A percentile compares a stretch with the other conserved stretches of the same genome.
phyloP scores from a whole-genome alignment of 2,113 vertebrate species.

The Pseudorhombus dupliciocellatus region DNA sequence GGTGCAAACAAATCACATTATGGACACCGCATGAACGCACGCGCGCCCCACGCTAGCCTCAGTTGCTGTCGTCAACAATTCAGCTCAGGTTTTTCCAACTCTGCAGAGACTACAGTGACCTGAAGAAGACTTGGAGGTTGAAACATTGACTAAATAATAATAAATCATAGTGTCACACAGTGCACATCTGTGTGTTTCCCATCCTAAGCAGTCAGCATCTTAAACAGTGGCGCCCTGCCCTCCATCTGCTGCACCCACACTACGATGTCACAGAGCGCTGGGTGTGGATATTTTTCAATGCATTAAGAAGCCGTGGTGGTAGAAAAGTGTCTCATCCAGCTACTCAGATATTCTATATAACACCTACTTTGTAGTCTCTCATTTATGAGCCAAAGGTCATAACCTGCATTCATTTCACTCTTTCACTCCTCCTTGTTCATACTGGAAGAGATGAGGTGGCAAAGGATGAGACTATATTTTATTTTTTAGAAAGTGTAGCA shows the following conservation, averaged over 20 bases:
- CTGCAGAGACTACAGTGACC: neutral
- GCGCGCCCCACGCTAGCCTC: neutral
- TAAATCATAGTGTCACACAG: conserved; percentile 9
- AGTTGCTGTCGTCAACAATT: neutral
- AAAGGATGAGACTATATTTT: neutral
- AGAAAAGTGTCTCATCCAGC: neutral
- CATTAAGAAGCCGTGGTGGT: neutral
- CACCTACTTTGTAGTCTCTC: neutral
- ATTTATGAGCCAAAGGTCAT: conserved; percentile 11
- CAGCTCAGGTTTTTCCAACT: neutral
- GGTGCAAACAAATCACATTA: neutral
- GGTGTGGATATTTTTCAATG: neutral
- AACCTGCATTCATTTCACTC: neutral
- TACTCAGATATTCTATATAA: neutral
- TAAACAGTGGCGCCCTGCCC: neutral
- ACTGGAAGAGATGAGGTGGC: neutral
- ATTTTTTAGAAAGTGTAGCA: neutral
- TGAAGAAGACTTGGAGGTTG: neutral
- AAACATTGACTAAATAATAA: neutral
- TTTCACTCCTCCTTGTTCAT: neutral
- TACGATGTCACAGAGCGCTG: neutral
- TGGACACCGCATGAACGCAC: neutral
- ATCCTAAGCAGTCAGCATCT: conserved; percentile 19
- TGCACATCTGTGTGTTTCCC: neutral
- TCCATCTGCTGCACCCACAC: neutral